Evolutionary conservation across 2,888 invertebrate genomes (phyloP), one percentile per base, ranked within the genome.

Genomic region (Marasmarcha lunaedactyla): DNA sequence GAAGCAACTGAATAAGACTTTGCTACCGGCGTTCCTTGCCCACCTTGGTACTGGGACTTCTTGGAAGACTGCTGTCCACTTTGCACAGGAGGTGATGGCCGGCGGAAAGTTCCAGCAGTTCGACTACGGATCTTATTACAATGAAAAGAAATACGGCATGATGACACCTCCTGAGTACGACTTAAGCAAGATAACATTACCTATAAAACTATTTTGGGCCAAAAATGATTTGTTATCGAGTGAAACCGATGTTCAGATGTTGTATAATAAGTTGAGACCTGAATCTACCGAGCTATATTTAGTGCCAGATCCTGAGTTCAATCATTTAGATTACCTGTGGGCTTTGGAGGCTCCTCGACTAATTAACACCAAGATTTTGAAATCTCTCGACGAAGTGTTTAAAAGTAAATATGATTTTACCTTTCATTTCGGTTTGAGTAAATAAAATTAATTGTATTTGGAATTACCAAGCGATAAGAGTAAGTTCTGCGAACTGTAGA

Each of bases 1-100:
- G 41, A 69, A 76, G 14, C 88, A 92, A 57, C 86, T 91, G 35
- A 90, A 93, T 57, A 70, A 88, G 83, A 84, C 85, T 2, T 59
- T 91, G 15, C 53, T 93, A n/a, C 90, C 91, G 0, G 77, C 88
- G 0, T 89, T 93, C 49, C 55, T 91, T 35, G 72, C 84, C 12
- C 90, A 92, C 51, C 74, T 87, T 2, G 93, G 93, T 0, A 90
- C 92, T 0, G 93, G 93, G 0, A 87, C 90, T 0, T 93, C 93
- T 0, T 87, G 89, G 47, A 90, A 90, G 66, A 89, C 91, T 2
- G 60, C 90, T 0, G 68, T 89, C 1, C 94, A 94, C 59, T 90
- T 85, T 50, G 85, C 86, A 0, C 89, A 90, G 59, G 85, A 85
- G 59, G 74, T 89, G 0, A 43, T 63, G 2, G 71, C 71, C 1